phyloP scores from a whole-genome alignment of 2,888 invertebrate species.

The Cantharis nigra region DNA sequence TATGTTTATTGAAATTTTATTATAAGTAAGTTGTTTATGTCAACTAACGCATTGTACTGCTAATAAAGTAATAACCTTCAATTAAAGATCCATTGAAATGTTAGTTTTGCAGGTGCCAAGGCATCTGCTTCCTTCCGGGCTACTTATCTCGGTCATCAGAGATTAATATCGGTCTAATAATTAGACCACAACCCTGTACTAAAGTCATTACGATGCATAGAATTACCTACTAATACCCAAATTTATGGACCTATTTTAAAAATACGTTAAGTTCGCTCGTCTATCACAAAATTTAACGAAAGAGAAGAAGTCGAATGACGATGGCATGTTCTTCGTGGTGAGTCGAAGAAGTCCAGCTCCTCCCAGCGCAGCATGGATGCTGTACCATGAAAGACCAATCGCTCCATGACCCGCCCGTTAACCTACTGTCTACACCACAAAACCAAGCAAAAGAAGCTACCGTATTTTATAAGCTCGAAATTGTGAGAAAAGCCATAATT shows the following conservation, averaged over 20 bases:
- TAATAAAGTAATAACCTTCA: constrained; percentile 33
- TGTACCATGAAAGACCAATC: constrained; percentile 53
- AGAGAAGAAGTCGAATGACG: not conserved
- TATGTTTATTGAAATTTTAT: not conserved
- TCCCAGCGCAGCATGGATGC: constrained; percentile 59
- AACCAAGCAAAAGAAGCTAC: not conserved
- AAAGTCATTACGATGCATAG: constrained; percentile 18
- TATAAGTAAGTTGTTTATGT: constrained; percentile 13
- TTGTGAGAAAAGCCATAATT: not conserved
- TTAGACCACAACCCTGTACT: constrained; percentile 36
- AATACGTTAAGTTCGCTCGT: constrained; percentile 29
- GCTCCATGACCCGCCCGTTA: constrained; percentile 36
- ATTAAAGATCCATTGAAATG: constrained; percentile 31
- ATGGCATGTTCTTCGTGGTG: constrained; percentile 18
- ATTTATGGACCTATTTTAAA: constrained; percentile 8
- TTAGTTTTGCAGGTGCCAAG: constrained; percentile 33
- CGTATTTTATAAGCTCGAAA: not conserved
- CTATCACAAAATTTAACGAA: not conserved
- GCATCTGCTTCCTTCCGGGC: constrained; percentile 42
- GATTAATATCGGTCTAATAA: constrained; percentile 37
- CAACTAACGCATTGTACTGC: constrained; percentile 15
- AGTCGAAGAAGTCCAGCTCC: constrained; percentile 50
- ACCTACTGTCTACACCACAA: not conserved
- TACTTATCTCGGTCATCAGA: constrained; percentile 33
- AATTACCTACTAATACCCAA: not conserved